phyloP scores from a whole-genome alignment of 2,888 invertebrate species.

The Stegana nigrithorax region DNA sequence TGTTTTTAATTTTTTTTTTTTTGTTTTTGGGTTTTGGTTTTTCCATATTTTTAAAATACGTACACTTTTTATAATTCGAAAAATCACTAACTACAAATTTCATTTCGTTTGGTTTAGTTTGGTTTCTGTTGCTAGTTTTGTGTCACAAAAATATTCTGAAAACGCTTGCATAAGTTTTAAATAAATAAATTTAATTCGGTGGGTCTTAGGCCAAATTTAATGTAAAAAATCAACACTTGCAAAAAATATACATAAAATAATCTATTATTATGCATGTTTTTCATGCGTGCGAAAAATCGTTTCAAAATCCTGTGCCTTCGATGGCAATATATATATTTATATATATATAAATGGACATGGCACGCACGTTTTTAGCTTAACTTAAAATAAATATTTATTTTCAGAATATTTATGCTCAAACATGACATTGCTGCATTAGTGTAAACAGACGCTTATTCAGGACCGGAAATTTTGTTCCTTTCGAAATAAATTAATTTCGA shows the following conservation, averaged over 20 bases:
- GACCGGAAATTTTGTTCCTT: too few species aligned
- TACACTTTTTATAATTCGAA: background rate
- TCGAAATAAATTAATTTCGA: background rate
- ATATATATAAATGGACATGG: too few species aligned
- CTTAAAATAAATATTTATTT: too few species aligned
- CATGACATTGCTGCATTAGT: too few species aligned
- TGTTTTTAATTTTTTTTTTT: slow-evolving; percentile 1
- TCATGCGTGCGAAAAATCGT: too few species aligned
- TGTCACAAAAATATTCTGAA: slow-evolving; percentile 4
- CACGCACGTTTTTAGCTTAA: too few species aligned
- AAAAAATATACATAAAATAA: background rate
- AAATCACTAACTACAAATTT: background rate
- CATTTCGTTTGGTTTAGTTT: background rate
- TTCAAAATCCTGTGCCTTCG: too few species aligned
- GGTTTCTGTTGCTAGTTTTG: background rate
- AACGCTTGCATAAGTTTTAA: background rate
- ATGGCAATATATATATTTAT: too few species aligned
- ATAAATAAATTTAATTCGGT: slow-evolving; percentile 33
- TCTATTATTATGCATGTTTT: too few species aligned
- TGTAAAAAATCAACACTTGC: background rate
- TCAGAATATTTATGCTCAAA: background rate
- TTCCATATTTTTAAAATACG: too few species aligned
- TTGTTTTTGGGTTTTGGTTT: too few species aligned
- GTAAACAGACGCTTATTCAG: too few species aligned
- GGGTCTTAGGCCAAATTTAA: slow-evolving; percentile 50